Base-by-base conservation (phyloP, 2,797 vertebrate genomes). In the Cirrhinus mrigala region DNA sequence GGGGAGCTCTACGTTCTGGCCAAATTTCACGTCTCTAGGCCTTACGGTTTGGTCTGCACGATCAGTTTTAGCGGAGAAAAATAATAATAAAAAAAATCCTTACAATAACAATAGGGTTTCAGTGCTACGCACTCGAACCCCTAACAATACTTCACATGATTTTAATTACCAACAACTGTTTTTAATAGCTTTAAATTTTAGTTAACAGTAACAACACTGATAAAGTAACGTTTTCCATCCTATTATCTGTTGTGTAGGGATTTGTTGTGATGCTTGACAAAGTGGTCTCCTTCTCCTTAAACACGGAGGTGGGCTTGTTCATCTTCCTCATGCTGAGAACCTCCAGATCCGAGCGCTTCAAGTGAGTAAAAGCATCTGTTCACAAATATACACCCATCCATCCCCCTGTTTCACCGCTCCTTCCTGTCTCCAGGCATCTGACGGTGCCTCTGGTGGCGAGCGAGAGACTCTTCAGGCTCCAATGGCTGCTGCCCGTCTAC, bases 191-290 rank as follows among this genome's bases (percentile, higher is more conserved):
- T 60, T 62, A 24, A 6, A 58, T 58, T 58, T 22, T 58, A 58
- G 24, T 27, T 62, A 27, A 62, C 11, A 27, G 27, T 2, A 62
- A 62, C 68, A 46, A 6, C 37, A n/a, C 44, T 1, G 6, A 60
- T 37, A 16, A 56, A 52, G 37, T 18, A 29, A 70, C n/a, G 1
- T 29, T 71, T 82, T 37, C 20, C 20, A 37, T 15, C 3, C 6
- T 6, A 56, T 70, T 14, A 18, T 77, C 48, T 14, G n/a, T n/a
- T 60, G 64, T 44, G 62, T 79, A 96, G 95, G 94, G 94, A 66
- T 94, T 95, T 64, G 84, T 94, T 22, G 89, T 94, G 87, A 94
- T 95, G 87, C 88, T 94, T 79, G 94, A 95, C 89, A 95, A 95
- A 92, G 94, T 95, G 3, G 93, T 94, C 60, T 95, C 94, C 0